These are phyloP conservation scores for Eucera pruinosa DNA, from an alignment of 2,888 invertebrate genomes.

Conservation along the genomic window DNA sequence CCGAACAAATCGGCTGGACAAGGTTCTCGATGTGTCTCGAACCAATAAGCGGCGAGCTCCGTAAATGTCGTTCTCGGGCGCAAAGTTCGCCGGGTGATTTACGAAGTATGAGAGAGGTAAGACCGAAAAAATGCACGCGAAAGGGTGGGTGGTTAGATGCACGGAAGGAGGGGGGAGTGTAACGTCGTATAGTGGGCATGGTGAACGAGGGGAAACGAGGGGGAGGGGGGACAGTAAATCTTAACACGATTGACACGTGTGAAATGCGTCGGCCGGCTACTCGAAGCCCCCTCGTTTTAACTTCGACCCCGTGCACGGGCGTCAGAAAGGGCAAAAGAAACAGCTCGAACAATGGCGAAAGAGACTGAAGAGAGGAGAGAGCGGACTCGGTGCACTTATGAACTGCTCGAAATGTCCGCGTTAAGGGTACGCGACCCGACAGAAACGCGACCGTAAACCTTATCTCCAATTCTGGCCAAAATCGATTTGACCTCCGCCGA, in stretches of 20 bases:
- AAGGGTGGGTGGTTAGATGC: conserved; percentile 49
- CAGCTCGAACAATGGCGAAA: not conserved
- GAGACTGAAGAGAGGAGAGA: not conserved
- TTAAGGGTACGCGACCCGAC: conserved; percentile 49
- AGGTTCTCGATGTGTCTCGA: conserved; percentile 28
- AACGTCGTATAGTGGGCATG: conserved; percentile 17
- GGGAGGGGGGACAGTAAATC: conserved; percentile 78
- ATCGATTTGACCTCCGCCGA: conserved; percentile 80
- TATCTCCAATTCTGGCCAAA: conserved; percentile 80
- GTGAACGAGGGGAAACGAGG: conserved; percentile 38
- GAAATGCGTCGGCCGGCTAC: conserved; percentile 80
- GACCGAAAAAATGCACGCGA: conserved; percentile 59
- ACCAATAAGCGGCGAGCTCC: conserved; percentile 67
- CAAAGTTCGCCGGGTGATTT: conserved; percentile 76
- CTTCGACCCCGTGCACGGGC: conserved; percentile 49
- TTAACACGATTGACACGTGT: conserved; percentile 81
- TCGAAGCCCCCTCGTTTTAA: conserved; percentile 63
- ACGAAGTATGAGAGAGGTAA: conserved; percentile 72
- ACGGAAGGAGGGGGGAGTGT: no score
- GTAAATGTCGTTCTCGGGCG: conserved; percentile 68
- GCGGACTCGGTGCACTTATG: conserved; percentile 12
- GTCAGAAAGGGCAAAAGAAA: not conserved
- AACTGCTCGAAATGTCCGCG: conserved; percentile 47
- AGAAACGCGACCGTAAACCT: conserved; percentile 75
- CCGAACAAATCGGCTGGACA: conserved; percentile 47